Conservation (phyloP, 2,888 invertebrate genomes). For the Drosophila prolongata region DNA sequence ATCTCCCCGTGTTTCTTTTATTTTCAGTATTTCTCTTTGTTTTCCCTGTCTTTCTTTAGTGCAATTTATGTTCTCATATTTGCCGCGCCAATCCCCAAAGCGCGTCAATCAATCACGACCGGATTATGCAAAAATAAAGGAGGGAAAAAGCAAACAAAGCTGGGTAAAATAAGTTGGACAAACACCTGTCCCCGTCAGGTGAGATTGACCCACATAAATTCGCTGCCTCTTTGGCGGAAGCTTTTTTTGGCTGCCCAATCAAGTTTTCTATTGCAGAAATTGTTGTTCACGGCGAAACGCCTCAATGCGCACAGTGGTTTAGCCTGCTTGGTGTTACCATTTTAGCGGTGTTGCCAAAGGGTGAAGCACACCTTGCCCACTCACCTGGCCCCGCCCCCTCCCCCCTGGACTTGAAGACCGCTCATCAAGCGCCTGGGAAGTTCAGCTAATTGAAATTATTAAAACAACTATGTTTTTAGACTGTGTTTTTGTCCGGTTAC, state of each 20-base stretch:
- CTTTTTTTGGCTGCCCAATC: slow-evolving; percentile 31
- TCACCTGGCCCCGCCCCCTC: slow-evolving; percentile 24
- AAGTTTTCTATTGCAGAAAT: slow-evolving; percentile 45
- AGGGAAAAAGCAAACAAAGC: slow-evolving; percentile 13
- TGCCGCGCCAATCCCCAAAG: slow-evolving; percentile 42
- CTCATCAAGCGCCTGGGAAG: slow-evolving; percentile 45
- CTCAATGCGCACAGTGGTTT: slow-evolving; percentile 56
- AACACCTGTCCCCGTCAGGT: slow-evolving; percentile 40
- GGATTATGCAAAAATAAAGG: slow-evolving; percentile 60
- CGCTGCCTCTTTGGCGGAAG: slow-evolving; percentile 12
- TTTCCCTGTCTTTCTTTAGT: slow-evolving; percentile 7
- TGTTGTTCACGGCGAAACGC: slow-evolving; percentile 55
- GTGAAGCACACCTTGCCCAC: slow-evolving; percentile 31
- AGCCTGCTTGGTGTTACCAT: slow-evolving; percentile 47
- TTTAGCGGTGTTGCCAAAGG: slow-evolving; percentile 42
- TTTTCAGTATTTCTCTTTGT: not conserved
- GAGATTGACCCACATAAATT: slow-evolving; percentile 38
- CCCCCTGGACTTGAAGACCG: slow-evolving; percentile 8
- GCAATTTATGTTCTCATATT: slow-evolving; percentile 45
- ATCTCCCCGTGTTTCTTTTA: slow-evolving; percentile 8
- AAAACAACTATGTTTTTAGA: slow-evolving; percentile 20
- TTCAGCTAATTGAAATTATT: slow-evolving; percentile 43
- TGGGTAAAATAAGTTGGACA: slow-evolving; percentile 22
- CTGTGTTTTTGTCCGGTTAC: slow-evolving; percentile 4
- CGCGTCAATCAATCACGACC: slow-evolving; percentile 66